Evolutionary conservation across 1,140 invertebrate species (phyloP).

Genomic region (Prorops nasuta): DNA sequence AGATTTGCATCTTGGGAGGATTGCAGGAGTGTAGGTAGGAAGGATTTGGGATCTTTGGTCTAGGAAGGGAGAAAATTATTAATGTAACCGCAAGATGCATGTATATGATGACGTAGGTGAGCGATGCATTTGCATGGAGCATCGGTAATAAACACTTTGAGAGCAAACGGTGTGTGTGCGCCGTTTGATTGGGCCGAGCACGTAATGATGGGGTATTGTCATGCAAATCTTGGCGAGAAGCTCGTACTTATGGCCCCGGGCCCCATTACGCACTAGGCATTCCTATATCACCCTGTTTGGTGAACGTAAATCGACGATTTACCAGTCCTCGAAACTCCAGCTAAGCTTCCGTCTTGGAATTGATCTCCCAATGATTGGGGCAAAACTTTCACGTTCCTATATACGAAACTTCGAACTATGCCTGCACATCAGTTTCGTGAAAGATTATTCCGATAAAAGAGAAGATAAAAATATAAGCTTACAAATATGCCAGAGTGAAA

Average conservation of each 20-base stretch:
- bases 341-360: background rate
- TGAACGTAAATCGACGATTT: constrained; percentile 37
- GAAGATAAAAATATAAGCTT: background rate
- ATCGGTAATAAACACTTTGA: constrained; percentile 40
- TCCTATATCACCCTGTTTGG: constrained; percentile 35
- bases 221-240: constrained; percentile 39
- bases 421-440: background rate
- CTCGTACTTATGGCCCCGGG: constrained; percentile 34
- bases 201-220: constrained; percentile 42
- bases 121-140: constrained; percentile 31
- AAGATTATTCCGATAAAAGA: background rate
- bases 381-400: background rate
- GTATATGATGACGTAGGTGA: constrained; percentile 8
- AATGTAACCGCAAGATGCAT: constrained; percentile 16
- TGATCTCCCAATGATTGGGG: background rate
- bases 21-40: background rate
- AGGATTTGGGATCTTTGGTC: background rate
- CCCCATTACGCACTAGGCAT: constrained; percentile 33
- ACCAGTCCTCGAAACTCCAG: constrained; percentile 25
- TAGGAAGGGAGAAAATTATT: constrained; percentile 25
- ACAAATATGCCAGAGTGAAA: too few species aligned
- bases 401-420: background rate
- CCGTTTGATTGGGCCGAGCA: constrained; percentile 39
- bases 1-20: background rate
- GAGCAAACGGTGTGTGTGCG: constrained; percentile 35